A percentile compares a stretch with the other conserved stretches of the same genome.
phyloP scores from a whole-genome alignment of 2,888 invertebrate genomes.

The Carcina quercana region DNA sequence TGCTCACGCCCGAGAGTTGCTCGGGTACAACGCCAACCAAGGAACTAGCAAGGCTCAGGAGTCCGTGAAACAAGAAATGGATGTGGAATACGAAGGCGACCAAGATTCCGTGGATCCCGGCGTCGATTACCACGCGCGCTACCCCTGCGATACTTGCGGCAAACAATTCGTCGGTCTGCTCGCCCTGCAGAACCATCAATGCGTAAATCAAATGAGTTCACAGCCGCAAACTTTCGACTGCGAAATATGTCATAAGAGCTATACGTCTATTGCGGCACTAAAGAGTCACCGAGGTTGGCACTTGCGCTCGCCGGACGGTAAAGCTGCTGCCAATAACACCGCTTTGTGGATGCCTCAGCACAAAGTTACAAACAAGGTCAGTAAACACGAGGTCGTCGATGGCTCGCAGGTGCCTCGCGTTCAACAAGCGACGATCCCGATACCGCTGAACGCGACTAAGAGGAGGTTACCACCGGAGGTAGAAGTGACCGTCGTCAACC shows the following conservation, averaged over 20 bases:
- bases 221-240: conserved; percentile 73
- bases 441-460: conserved; percentile 38
- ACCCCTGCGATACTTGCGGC: conserved; percentile 70
- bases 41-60: conserved; percentile 51
- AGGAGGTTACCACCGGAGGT: conserved; percentile 65
- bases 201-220: conserved; percentile 47
- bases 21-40: conserved; percentile 63
- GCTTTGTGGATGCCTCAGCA: conserved; percentile 73
- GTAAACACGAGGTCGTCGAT: conserved; percentile 65
- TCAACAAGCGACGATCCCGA: conserved; percentile 32
- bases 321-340: conserved; percentile 67
- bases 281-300: conserved; percentile 82
- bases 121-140: conserved; percentile 65
- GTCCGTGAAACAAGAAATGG: conserved; percentile 37
- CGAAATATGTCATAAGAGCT: conserved; percentile 78
- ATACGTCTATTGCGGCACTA: conserved; percentile 77
- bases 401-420: conserved; percentile 41
- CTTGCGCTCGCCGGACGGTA: conserved; percentile 72
- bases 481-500: conserved; percentile 67
- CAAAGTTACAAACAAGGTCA: conserved; percentile 67
- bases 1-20: conserved; percentile 70
- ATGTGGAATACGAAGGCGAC: conserved; percentile 52
- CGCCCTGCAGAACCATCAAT: conserved; percentile 72
- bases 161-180: conserved; percentile 70
- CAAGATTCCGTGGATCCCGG: conserved; percentile 50